Conservation (phyloP, 2,113 vertebrate genomes). For the Melanostigma gelatinosum region DNA sequence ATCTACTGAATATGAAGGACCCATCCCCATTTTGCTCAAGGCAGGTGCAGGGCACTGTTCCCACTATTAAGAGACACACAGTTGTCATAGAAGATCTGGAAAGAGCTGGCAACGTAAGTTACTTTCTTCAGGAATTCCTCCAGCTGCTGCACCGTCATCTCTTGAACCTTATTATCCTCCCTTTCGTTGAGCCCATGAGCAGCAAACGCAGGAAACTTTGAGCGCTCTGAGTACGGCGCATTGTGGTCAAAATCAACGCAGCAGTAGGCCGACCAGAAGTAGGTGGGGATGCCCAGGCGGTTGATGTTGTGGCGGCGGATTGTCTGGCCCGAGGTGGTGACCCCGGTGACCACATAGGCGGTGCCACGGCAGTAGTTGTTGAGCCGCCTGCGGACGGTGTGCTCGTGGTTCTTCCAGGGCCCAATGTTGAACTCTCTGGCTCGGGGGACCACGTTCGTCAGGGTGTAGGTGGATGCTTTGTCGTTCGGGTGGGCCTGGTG, state of each 20-base stretch:
- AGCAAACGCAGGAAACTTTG: conserved; percentile 73
- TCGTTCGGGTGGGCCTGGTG: conserved; percentile 77
- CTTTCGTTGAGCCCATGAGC: conserved; percentile 69
- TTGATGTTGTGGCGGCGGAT: conserved; percentile 73
- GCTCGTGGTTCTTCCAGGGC: conserved; percentile 79
- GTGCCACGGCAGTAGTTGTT: conserved; percentile 79
- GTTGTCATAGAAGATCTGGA: conserved; percentile 75
- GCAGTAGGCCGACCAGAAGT: conserved; percentile 80
- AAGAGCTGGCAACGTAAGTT: conserved; percentile 65
- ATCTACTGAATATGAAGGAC: background rate
- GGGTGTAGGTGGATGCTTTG: conserved; percentile 82
- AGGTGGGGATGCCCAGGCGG: conserved; percentile 74
- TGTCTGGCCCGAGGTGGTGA: conserved; percentile 70
- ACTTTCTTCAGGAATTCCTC: conserved; percentile 73
- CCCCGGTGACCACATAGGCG: conserved; percentile 71
- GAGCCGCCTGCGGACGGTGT: conserved; percentile 69
- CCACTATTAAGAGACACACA: conserved; percentile 45
- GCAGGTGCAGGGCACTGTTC: background rate
- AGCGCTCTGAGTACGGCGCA: conserved; percentile 69
- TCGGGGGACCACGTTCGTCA: conserved; percentile 86
- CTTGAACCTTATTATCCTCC: conserved; percentile 59
- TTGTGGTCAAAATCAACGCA: conserved; percentile 76
- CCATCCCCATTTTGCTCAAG: background rate
- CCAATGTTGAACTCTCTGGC: conserved; percentile 79
- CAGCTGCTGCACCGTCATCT: conserved; percentile 71